These are phyloP conservation scores for Hippocampus comes DNA, from an alignment of 2,113 vertebrate genomes.

Conservation along the genomic window DNA sequence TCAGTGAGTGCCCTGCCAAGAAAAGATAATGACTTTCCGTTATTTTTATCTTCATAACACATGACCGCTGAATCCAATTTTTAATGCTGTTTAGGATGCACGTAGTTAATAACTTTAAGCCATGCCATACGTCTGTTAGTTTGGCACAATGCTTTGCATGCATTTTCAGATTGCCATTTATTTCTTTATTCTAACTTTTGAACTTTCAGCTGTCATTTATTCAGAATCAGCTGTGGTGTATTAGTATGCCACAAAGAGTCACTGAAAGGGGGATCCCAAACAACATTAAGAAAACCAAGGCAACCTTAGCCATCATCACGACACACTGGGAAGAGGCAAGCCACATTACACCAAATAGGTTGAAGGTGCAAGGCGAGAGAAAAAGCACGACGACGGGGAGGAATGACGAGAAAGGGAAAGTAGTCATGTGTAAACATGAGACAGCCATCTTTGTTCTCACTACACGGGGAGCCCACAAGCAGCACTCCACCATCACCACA, in stretches of 20 bases:
- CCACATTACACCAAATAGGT: slow-evolving; percentile 82
- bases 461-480: slow-evolving; percentile 77
- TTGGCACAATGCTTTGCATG: slow-evolving; percentile 54
- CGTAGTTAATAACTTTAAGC: slow-evolving; percentile 52
- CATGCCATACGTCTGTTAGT: slow-evolving; percentile 63
- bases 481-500: slow-evolving; percentile 75
- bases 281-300: slow-evolving; percentile 81
- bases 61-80: slow-evolving; percentile 35
- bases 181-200: slow-evolving; percentile 53
- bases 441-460: slow-evolving; percentile 94
- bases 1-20: slow-evolving; percentile 96
- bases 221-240: slow-evolving; percentile 21
- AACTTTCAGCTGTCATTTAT: slow-evolving; percentile 26
- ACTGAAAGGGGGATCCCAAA: slow-evolving; percentile 92
- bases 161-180: slow-evolving; percentile 42
- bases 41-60: background rate
- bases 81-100: slow-evolving; percentile 97
- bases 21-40: slow-evolving; percentile 58
- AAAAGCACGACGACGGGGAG: slow-evolving; percentile 71
- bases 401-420: slow-evolving; percentile 73
- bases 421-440: slow-evolving; percentile 81
- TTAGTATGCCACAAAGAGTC: slow-evolving; percentile 74
- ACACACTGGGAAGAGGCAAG: slow-evolving; percentile 85
- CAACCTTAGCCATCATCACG: slow-evolving; percentile 63
- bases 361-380: slow-evolving; percentile 70